Base-by-base conservation (phyloP, 2,113 vertebrate species). In the Phylloscopus trochiloides region DNA sequence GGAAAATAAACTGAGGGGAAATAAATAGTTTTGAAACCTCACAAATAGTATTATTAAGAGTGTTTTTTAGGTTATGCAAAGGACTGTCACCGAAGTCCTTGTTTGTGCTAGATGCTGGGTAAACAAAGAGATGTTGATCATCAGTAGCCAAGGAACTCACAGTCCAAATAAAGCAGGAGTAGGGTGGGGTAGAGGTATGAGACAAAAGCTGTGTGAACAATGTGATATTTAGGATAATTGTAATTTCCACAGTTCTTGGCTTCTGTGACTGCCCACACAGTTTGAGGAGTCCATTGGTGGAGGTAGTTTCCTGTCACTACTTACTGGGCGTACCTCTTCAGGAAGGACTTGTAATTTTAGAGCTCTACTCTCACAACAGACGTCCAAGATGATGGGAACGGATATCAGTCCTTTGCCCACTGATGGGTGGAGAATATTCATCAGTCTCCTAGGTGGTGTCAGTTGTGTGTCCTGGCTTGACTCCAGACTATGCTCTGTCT, bases 171-270 rank as follows among this genome's bases (percentile, higher is more conserved):
- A 84, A 94, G 92, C 84, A 81, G 40, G 21, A 45, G 7, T 51
- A 31, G 82, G 94, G 92, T 0, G 29, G 58, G 32, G 81, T 86
- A 65, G 67, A 65, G 62, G 52, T 90, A 45, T 90, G 50, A 40
- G 81, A 68, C 82, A 90, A 76, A 90, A 90, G 86, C 84, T 93
- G 78, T 94, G 90, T 76, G 92, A 95, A 93, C 92, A 77, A 40
- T 6, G 10, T 95, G 95, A 36, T 97, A 93, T 96, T 96, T 96
- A 72, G 66, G 62, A 93, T 92, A 90, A 94, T 94, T 73, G 62
- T 88, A 7, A 93, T 94, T 97, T 94, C 94, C 96, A 93, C 62
- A 52, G 71, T 61, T 95, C 92, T 82, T 96, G 96, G 96, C 94
- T 90, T 88, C 57, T 94, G 70, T 70, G 52, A 18, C 79, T 79